These are phyloP conservation scores for Anas georgica DNA, from an alignment of 2,797 vertebrate species.

Conservation along the genomic window DNA sequence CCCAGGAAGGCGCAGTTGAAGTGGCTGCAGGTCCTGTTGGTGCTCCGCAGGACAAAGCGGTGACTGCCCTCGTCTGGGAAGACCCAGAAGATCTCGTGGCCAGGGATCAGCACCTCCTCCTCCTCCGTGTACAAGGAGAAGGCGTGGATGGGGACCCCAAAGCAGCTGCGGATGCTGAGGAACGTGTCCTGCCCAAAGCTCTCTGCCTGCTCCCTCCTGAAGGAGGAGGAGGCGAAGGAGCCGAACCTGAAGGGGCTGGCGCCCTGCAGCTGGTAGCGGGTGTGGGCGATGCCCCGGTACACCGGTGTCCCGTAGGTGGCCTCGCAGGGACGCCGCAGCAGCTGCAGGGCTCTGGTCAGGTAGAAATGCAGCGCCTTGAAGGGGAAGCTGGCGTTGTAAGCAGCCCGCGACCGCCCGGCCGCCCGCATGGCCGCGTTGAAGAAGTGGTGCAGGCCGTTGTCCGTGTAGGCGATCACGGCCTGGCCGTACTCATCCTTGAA, in stretches of 20 bases:
- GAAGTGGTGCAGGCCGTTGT: neutral
- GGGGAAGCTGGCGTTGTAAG: neutral
- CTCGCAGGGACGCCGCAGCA: neutral
- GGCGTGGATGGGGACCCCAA: constrained; percentile 63
- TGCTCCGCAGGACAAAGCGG: neutral
- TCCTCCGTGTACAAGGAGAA: constrained; percentile 73
- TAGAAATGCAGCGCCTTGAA: neutral
- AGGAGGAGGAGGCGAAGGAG: constrained; percentile 68
- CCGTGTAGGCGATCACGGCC: neutral
- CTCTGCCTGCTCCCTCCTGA: constrained; percentile 48
- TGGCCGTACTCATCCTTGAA: neutral
- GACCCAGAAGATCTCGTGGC: neutral
- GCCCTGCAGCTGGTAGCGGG: neutral
- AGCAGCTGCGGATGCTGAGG: constrained; percentile 76
- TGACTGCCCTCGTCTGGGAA: neutral
- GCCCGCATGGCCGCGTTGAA: neutral
- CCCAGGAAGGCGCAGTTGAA: neutral
- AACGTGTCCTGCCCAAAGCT: constrained; percentile 75
- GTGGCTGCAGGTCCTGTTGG: neutral
- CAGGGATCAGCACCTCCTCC: constrained; percentile 75
- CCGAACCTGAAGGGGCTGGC: constrained; percentile 26
- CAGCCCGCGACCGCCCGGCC: neutral
- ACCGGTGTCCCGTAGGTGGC: neutral
- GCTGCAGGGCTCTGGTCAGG: neutral
- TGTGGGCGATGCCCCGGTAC: neutral